Evolutionary conservation across 92 coral and sea anemone species (phyloP).

Genomic region (Bergia sp.): DNA sequence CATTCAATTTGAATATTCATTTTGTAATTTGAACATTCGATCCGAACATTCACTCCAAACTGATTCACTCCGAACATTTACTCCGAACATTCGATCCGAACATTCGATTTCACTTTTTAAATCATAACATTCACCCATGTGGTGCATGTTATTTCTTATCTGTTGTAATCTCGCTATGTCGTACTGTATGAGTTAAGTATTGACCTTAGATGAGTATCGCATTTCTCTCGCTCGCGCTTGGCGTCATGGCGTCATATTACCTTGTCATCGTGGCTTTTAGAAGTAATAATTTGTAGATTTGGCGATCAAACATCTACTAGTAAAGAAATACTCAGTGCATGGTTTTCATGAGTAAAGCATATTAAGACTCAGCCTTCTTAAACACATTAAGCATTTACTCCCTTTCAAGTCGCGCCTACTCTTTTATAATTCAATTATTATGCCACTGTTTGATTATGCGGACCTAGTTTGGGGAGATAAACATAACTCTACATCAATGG

Average conservation of each 20-base stretch:
- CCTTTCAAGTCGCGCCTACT: neutral
- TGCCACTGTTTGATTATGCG: slow-evolving; percentile 36
- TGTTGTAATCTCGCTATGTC: slow-evolving; percentile 26
- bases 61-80: neutral
- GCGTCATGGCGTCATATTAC: too few relatives aligned
- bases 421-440: neutral
- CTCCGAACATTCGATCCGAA: slow-evolving; percentile 1
- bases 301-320: neutral
- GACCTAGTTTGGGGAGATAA: slow-evolving; percentile 25
- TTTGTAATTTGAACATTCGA: neutral
- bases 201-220: slow-evolving; percentile 23
- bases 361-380: too few relatives aligned
- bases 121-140: slow-evolving; percentile 8
- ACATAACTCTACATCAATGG: neutral
- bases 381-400: neutral
- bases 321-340: neutral
- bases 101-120: neutral
- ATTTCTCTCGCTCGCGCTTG: too few relatives aligned
- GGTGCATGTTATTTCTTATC: slow-evolving; percentile 1
- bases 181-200: slow-evolving; percentile 11
- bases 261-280: too few relatives aligned
- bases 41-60: too few relatives aligned
- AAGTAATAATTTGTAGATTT: neutral
- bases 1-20: neutral
- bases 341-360: neutral